Evolutionary conservation across 2,113 vertebrate species (phyloP), one percentile per base, ranked within the genome.

Genomic region (Microcebus murinus): DNA sequence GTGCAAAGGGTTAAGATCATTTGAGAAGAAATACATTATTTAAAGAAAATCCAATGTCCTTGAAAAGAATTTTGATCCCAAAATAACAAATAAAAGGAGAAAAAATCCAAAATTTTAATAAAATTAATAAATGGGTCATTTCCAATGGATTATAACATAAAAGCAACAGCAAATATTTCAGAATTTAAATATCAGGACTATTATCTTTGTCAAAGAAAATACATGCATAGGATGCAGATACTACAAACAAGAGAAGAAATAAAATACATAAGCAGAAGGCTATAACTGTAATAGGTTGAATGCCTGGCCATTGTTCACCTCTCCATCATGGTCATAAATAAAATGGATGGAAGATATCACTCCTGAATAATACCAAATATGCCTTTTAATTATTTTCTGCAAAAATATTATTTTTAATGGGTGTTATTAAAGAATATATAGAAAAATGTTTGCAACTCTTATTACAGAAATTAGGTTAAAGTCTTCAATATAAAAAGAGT

Each of bases 401-500:
- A 90, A 91, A 45, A 95, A 93, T 34, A 90, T 34, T 77, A 31
- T 68, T 81, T 81, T 92, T 52, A 77, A 71, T 63, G 68, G 18
- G 15, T 25, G 7, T 25, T 87, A 86, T 85, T 45, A 81, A 81
- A 84, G 31, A 90, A 52, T 59, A 48, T 21, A 84, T 55, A 42
- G 6, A 70, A 89, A 73, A 94, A 61, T 39, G 21, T 86, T 88
- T 82, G n/a, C 21, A 83, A 88, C 21, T 85, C 20, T 71, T 61
- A 45, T 65, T 71, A 84, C 10, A 48, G 50, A 91, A 74, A 94
- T 95, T 31, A 87, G 39, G 55, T n/a, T 74, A 79, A 73, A 50
- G 17, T 52, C 52, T 27, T 93, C 91, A 84, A 77, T 48, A 83
- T 93, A 31, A 57, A 96, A 92, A 65, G 42, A 95, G 59, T 39